phyloP scores from a whole-genome alignment of 2,797 vertebrate genomes.

The Fratercula arctica region DNA sequence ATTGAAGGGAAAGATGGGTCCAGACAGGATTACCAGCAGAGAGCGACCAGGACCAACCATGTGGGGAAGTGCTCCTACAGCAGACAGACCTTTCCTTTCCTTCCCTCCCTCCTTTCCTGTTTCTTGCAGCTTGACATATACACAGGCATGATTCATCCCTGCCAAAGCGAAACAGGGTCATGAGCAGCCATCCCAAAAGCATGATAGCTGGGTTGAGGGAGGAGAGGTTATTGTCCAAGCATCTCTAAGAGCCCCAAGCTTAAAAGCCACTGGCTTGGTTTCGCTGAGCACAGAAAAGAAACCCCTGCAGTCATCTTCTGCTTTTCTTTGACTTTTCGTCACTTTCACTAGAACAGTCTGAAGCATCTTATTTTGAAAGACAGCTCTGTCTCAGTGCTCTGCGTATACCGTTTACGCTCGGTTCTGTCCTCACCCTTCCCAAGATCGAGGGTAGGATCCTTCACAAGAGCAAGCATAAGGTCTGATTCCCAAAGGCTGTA shows the following conservation, averaged over 20 bases:
- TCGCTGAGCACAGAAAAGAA: slow-evolving; percentile 7
- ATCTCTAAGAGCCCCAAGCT: neutral
- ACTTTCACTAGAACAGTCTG: slow-evolving; percentile 3
- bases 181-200: neutral
- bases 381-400: neutral
- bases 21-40: neutral
- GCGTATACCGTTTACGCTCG: neutral
- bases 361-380: slow-evolving; percentile 32
- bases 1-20: neutral
- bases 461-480: neutral
- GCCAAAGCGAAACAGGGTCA: slow-evolving; percentile 21
- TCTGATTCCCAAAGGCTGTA: neutral
- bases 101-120: neutral
- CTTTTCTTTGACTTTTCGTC: slow-evolving; percentile 35
- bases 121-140: neutral
- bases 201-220: neutral
- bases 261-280: slow-evolving; percentile 25
- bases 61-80: neutral
- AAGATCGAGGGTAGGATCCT: neutral
- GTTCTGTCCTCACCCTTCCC: neutral
- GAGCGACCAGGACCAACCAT: neutral
- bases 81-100: neutral
- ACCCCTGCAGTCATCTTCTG: slow-evolving; percentile 13
- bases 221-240: neutral
- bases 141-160: slow-evolving; percentile 42